Conservation (phyloP, 2,888 invertebrate genomes). For the Lasioglossum figueresi region DNA sequence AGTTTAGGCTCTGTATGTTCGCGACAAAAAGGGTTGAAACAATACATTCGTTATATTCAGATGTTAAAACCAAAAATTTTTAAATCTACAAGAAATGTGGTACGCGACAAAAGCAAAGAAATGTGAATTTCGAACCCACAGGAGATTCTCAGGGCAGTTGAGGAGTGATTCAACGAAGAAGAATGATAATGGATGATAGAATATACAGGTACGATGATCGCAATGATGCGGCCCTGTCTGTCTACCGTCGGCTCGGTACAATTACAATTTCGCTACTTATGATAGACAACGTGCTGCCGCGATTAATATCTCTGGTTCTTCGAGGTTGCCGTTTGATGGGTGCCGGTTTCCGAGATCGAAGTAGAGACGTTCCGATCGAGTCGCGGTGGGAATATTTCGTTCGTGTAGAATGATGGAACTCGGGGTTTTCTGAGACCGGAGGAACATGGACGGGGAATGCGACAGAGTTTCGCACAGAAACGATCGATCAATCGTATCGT, state of each 20-base stretch:
- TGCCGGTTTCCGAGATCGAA: constrained; percentile 51
- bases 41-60: too few relatives aligned
- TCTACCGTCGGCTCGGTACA: background rate
- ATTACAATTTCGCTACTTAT: constrained; percentile 79
- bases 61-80: too few relatives aligned
- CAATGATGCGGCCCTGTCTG: background rate
- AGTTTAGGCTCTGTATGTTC: too few relatives aligned
- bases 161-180: too few relatives aligned
- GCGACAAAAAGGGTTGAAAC: too few relatives aligned
- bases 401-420: constrained; percentile 14
- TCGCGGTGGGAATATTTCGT: constrained; percentile 23
- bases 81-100: too few relatives aligned
- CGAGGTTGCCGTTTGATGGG: constrained; percentile 51
- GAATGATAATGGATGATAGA: too few relatives aligned
- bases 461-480: background rate
- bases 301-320: constrained; percentile 75
- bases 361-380: constrained; percentile 59
- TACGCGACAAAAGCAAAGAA: too few relatives aligned
- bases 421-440: background rate
- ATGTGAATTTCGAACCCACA: too few relatives aligned
- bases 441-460: background rate
- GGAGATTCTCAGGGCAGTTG: too few relatives aligned
- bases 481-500: background rate
- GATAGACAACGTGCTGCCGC: constrained; percentile 73
- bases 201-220: background rate